Evolutionary conservation across 2,888 invertebrate species (phyloP).

Genomic region (Entomobrya proxima): DNA sequence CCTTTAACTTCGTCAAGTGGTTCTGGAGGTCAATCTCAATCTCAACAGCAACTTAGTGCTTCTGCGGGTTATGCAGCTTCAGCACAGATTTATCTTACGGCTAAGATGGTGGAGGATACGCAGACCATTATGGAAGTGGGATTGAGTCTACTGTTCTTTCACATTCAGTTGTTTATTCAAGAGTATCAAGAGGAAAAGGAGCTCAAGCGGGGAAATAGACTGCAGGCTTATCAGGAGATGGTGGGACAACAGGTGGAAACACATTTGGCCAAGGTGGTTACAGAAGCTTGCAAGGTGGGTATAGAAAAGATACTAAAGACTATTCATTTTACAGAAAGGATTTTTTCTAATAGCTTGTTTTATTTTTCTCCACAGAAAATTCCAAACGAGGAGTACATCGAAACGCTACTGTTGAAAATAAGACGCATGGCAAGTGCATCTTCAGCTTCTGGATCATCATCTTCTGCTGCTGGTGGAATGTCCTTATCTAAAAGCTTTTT

Average conservation of each 20-base stretch:
- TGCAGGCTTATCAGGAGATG: constrained; percentile 2
- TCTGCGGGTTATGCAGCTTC: too few species aligned
- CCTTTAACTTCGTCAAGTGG: not conserved
- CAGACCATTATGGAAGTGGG: constrained; percentile 70
- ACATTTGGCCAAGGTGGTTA: constrained; percentile 43
- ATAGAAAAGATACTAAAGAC: not conserved
- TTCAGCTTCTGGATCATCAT: too few species aligned
- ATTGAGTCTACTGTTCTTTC: constrained; percentile 68
- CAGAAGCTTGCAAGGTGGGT: constrained; percentile 66
- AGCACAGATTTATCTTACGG: not conserved
- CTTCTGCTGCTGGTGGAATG: too few species aligned
- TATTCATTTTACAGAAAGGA: not conserved
- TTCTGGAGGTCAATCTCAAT: too few species aligned
- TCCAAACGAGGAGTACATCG: constrained; percentile 61
- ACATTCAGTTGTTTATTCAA: constrained; percentile 65
- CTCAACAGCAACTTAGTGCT: too few species aligned
- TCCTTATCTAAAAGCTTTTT: too few species aligned
- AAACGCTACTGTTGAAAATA: constrained; percentile 66
- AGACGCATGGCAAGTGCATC: constrained; percentile 60
- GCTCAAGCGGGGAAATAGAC: constrained; percentile 10
- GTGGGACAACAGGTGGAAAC: constrained; percentile 36
- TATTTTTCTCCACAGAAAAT: constrained; percentile 51
- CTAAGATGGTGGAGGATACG: constrained; percentile 42
- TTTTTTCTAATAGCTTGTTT: not conserved
- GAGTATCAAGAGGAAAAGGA: constrained; percentile 14